Evolutionary conservation across 37 sponge, comb jelly and placozoan genomes (phyloP).

Genomic region (Amphimedon queenslandica): DNA sequence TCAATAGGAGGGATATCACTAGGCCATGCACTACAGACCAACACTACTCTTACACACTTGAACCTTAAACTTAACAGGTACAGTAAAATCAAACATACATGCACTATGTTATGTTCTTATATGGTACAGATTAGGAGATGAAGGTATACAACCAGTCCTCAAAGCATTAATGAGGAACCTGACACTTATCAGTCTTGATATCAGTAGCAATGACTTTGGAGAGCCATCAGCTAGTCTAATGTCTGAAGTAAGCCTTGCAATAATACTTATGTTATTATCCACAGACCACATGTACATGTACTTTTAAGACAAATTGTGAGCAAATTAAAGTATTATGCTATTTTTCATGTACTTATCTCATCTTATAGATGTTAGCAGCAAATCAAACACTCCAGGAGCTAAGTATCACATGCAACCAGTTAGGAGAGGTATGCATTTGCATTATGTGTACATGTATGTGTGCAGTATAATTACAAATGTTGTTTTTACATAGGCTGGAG

Average conservation of each 20-base stretch:
- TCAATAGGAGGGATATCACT: slow-evolving; percentile 66
- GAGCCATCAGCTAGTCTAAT: slow-evolving; percentile 72
- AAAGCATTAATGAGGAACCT: slow-evolving; percentile 77
- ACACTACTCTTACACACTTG: slow-evolving; percentile 60
- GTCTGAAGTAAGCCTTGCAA: slow-evolving; percentile 60
- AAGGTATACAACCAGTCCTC: slow-evolving; percentile 73
- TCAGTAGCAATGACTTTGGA: slow-evolving; percentile 77
- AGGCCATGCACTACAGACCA: slow-evolving; percentile 84
- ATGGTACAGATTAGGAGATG: slow-evolving; percentile 69
- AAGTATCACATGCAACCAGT: slow-evolving; percentile 71
- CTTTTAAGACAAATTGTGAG: too few species aligned
- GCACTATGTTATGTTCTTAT: not conserved
- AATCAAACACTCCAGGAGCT: slow-evolving; percentile 67
- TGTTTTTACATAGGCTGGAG: slow-evolving; percentile 50
- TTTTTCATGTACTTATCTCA: not conserved
- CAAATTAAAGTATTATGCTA: too few species aligned
- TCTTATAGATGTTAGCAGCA: slow-evolving; percentile 44
- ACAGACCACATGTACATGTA: too few species aligned
- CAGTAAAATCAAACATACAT: not conserved
- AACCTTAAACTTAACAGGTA: slow-evolving; percentile 83
- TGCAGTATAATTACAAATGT: not conserved
- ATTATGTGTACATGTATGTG: not conserved
- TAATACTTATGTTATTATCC: not conserved
- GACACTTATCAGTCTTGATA: slow-evolving; percentile 52
- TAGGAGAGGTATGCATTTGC: slow-evolving; percentile 59